These are phyloP conservation scores for Adelges cooleyi DNA, from an alignment of 1,140 invertebrate genomes.

Conservation along the genomic window DNA sequence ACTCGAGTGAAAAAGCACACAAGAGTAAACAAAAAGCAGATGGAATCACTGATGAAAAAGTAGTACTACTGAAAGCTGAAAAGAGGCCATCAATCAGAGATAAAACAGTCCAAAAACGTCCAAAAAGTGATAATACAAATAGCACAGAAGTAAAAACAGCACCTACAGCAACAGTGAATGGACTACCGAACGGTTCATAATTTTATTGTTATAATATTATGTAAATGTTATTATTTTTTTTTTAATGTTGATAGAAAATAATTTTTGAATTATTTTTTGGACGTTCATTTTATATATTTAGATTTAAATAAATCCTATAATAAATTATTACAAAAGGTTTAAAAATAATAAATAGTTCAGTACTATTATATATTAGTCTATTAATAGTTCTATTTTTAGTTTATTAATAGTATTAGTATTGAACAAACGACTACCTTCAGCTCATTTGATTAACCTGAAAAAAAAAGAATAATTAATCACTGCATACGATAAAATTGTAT, in stretches of 20 bases:
- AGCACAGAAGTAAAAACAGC: background rate
- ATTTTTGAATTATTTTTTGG: conserved; percentile 17
- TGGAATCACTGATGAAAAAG: background rate
- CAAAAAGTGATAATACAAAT: conserved; percentile 2
- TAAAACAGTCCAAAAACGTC: background rate
- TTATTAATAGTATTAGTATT: too few relatives aligned
- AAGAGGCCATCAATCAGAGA: background rate
- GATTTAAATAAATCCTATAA: too few relatives aligned
- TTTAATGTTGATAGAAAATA: conserved; percentile 1
- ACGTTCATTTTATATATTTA: too few relatives aligned
- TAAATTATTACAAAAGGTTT: too few relatives aligned
- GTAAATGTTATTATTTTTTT: background rate
- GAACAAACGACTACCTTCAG: too few relatives aligned
- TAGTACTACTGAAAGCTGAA: conserved; percentile 9
- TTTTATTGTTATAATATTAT: background rate
- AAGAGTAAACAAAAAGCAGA: conserved; percentile 11
- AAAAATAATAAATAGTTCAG: too few relatives aligned
- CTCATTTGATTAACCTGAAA: too few relatives aligned
- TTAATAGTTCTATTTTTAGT: too few relatives aligned
- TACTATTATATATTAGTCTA: too few relatives aligned
- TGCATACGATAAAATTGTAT: too few relatives aligned
- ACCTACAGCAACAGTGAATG: background rate
- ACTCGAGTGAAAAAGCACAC: background rate
- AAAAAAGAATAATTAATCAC: too few relatives aligned
- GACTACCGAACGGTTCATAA: conserved; percentile 7